Conservation (phyloP, 2,113 vertebrate species). For the Pedionomus torquatus region DNA sequence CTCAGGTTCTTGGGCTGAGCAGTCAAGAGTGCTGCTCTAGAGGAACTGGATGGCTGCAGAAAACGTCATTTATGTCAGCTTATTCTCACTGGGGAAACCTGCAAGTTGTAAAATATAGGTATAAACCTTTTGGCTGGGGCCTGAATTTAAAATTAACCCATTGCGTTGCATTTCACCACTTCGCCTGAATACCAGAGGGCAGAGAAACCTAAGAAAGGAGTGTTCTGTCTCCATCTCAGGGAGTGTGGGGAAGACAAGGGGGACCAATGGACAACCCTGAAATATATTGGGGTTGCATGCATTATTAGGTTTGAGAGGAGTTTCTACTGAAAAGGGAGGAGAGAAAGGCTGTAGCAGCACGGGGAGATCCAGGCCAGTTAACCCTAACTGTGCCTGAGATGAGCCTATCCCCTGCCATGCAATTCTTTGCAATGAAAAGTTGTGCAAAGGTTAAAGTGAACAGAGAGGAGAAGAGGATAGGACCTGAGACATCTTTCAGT, state of each 20-base stretch:
- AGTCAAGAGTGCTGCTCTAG: not conserved
- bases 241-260: not conserved
- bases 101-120: not conserved
- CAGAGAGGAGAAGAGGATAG: not conserved
- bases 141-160: not conserved
- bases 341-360: not conserved
- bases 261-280: not conserved
- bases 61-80: not conserved
- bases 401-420: not conserved
- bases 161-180: not conserved
- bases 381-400: not conserved
- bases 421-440: not conserved
- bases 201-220: not conserved
- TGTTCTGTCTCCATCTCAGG: not conserved
- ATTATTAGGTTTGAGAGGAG: not conserved
- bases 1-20: not conserved
- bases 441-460: not conserved
- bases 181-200: not conserved
- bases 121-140: not conserved
- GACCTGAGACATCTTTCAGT: not conserved
- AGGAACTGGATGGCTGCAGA: not conserved
- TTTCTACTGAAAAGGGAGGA: not conserved
- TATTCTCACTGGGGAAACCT: not conserved
- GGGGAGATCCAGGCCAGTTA: not conserved
- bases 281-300: not conserved